Evolutionary conservation across 2,888 invertebrate genomes (phyloP).

Genomic region (Plutella xylostella): DNA sequence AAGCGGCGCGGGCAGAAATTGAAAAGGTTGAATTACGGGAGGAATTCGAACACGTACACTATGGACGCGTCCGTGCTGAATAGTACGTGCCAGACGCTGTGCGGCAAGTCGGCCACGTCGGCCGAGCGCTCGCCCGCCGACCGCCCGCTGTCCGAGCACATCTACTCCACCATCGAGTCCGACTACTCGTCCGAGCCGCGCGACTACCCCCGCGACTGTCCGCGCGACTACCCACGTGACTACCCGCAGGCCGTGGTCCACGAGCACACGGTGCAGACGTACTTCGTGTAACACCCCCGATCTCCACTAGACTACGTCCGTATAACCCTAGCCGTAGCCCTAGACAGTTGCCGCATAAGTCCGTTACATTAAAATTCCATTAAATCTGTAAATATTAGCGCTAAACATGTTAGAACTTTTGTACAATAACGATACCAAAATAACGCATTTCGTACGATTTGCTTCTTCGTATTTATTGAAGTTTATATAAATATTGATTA

Average conservation of each 20-base stretch:
- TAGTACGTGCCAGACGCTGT: constrained; percentile 72
- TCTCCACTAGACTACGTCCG: constrained; percentile 8
- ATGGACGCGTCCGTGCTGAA: constrained; percentile 76
- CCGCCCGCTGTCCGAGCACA: constrained; percentile 87
- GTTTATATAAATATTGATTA: constrained; percentile 32
- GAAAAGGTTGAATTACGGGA: constrained; percentile 76
- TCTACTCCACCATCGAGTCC: constrained; percentile 91
- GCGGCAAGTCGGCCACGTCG: constrained; percentile 63
- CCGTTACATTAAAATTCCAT: constrained; percentile 26
- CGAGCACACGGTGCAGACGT: constrained; percentile 64
- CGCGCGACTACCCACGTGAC: constrained; percentile 38
- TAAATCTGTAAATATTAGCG: constrained; percentile 50
- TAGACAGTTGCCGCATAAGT: constrained; percentile 41
- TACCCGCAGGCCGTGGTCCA: constrained; percentile 58
- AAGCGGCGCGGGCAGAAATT: constrained; percentile 71
- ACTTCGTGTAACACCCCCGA: constrained; percentile 43
- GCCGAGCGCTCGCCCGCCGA: constrained; percentile 73
- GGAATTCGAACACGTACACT: constrained; percentile 88
- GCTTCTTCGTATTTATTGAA: constrained; percentile 62
- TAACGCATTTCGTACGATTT: constrained; percentile 58
- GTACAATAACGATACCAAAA: constrained; percentile 69
- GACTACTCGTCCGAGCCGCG: constrained; percentile 78
- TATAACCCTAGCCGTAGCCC: constrained; percentile 41
- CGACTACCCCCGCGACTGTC: constrained; percentile 51
- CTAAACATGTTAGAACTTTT: constrained; percentile 52